phyloP scores from a whole-genome alignment of 2,797 vertebrate genomes.

The Cynodonichthys magdalenae region DNA sequence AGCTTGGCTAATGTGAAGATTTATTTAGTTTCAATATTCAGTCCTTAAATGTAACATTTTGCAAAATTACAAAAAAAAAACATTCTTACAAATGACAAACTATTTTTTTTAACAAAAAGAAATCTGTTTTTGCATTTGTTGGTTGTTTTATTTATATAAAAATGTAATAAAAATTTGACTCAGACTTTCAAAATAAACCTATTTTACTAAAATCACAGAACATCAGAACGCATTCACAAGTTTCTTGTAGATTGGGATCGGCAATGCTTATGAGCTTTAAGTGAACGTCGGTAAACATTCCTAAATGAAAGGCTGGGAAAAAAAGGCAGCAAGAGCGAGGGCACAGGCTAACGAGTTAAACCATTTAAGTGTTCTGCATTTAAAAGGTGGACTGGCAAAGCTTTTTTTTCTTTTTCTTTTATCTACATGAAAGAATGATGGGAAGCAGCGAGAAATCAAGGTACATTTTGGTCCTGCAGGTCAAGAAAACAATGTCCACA shows the following conservation, averaged over 20 bases:
- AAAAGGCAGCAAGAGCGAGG: slow-evolving; percentile 81
- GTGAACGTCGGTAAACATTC: slow-evolving; percentile 40
- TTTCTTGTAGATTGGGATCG: slow-evolving; percentile 41
- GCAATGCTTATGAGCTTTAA: slow-evolving; percentile 45
- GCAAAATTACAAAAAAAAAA: not conserved
- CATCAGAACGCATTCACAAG: slow-evolving; percentile 31
- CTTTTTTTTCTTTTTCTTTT: slow-evolving; percentile 29
- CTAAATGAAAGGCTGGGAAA: slow-evolving; percentile 66
- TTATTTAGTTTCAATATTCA: not conserved
- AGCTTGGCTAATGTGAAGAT: not conserved
- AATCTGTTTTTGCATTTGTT: not conserved
- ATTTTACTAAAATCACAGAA: not conserved
- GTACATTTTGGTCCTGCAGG: slow-evolving; percentile 70
- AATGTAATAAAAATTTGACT: slow-evolving; percentile 2
- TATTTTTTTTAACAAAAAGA: not conserved
- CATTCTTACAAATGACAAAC: not conserved
- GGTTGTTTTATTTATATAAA: not conserved
- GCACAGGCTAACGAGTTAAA: slow-evolving; percentile 67
- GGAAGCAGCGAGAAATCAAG: slow-evolving; percentile 53
- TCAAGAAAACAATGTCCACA: slow-evolving; percentile 62
- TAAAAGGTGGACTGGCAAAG: slow-evolving; percentile 62
- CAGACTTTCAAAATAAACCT: slow-evolving; percentile 6
- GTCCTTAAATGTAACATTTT: not conserved
- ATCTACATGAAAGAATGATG: slow-evolving; percentile 36
- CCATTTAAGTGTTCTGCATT: slow-evolving; percentile 64